phyloP scores from a whole-genome alignment of 2,797 vertebrate genomes.

The Melanogrammus aeglefinus region DNA sequence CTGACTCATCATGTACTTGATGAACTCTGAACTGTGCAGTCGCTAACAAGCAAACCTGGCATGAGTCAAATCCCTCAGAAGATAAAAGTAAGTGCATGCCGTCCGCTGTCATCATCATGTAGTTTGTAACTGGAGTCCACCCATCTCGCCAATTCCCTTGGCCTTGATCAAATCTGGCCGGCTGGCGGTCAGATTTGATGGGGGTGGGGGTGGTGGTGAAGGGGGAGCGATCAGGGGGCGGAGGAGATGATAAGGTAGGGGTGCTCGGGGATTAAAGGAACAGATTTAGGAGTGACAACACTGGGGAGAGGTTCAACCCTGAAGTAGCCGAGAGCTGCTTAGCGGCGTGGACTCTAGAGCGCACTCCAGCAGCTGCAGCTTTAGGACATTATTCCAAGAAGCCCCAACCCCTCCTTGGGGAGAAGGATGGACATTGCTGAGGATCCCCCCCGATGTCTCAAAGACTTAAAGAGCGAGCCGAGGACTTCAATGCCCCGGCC shows the following conservation, averaged over 20 bases:
- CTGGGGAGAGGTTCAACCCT: neutral
- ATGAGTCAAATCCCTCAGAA: neutral
- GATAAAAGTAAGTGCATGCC: neutral
- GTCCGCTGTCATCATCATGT: neutral
- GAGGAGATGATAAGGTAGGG: neutral
- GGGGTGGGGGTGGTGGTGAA: neutral
- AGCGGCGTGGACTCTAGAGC: neutral
- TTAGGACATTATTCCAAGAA: no score
- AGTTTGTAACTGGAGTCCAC: neutral
- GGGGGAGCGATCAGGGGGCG: neutral
- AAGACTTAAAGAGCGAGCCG: neutral
- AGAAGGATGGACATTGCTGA: neutral
- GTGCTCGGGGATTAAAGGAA: constrained; percentile 5
- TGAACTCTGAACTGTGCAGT: neutral
- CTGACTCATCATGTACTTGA: no score
- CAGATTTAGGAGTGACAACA: constrained; percentile 14
- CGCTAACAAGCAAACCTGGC: neutral
- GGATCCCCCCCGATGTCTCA: neutral
- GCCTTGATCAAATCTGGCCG: neutral
- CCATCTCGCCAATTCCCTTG: neutral
- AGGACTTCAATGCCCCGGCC: neutral
- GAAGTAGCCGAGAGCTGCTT: neutral
- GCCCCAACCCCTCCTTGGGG: no score
- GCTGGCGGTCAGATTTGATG: neutral
- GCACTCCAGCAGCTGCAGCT: no score